Evolutionary conservation across 2,888 invertebrate species (phyloP).

Genomic region (Ophion obscuratus): DNA sequence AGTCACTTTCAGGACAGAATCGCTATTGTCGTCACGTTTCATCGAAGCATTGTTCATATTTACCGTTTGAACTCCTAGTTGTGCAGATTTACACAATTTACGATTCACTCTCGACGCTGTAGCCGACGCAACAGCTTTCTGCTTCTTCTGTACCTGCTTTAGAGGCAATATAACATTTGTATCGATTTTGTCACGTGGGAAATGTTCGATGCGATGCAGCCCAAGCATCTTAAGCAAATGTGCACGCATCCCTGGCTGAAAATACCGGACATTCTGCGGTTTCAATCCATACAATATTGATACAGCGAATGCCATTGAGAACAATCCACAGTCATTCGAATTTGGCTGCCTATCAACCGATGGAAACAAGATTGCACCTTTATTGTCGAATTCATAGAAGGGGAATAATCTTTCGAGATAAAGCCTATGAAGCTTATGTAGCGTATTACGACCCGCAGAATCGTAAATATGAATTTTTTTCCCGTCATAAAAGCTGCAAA

Average conservation of each 20-base stretch:
- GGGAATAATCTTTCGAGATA: slow-evolving; percentile 55
- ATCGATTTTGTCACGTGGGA: slow-evolving; percentile 10
- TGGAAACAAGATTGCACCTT: slow-evolving; percentile 40
- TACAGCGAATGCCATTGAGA: slow-evolving; percentile 48
- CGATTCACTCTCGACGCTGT: no score
- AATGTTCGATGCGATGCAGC: slow-evolving; percentile 41
- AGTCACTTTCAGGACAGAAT: no score
- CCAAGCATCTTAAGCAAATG: no score
- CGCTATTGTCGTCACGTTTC: no score
- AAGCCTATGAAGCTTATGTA: slow-evolving; percentile 49
- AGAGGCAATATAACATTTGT: neutral
- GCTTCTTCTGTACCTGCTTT: no score
- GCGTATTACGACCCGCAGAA: slow-evolving; percentile 26
- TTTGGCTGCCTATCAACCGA: slow-evolving; percentile 48
- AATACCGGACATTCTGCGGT: no score
- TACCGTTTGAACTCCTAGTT: no score
- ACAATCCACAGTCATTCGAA: slow-evolving; percentile 42
- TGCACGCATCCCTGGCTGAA: no score
- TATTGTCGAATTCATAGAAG: slow-evolving; percentile 33
- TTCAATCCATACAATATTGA: no score
- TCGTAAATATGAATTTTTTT: slow-evolving; percentile 61
- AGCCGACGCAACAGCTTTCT: no score
- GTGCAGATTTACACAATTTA: no score
- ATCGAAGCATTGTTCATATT: no score
- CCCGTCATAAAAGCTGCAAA: slow-evolving; percentile 58